phyloP scores from a whole-genome alignment of 2,888 invertebrate genomes.

The Clistopyga incitator region DNA sequence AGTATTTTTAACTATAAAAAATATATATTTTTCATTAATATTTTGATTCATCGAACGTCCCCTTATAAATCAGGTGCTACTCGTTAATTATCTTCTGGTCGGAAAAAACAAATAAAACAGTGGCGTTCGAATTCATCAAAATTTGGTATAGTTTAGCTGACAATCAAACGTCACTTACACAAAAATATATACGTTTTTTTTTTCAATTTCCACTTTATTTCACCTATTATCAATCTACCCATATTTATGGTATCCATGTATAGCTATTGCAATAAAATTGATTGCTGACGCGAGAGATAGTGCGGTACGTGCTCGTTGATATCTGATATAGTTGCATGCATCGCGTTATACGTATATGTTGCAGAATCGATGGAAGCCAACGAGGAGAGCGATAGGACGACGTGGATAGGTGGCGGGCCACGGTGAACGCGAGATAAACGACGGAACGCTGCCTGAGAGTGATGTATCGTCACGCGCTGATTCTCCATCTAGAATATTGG shows the following conservation, averaged over 20 bases:
- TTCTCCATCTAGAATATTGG: slow-evolving; percentile 61
- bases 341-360: slow-evolving; percentile 16
- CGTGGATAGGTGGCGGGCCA: slow-evolving; percentile 3
- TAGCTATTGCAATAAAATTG: slow-evolving; percentile 50
- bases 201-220: slow-evolving; percentile 8
- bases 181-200: background rate
- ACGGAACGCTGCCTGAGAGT: slow-evolving; percentile 41
- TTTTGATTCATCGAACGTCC: no score
- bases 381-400: slow-evolving; percentile 23
- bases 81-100: background rate
- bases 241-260: background rate
- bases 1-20: no score
- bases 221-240: slow-evolving; percentile 9
- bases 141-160: no score
- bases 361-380: slow-evolving; percentile 42
- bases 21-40: no score
- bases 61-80: no score
- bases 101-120: background rate
- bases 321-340: slow-evolving; percentile 42
- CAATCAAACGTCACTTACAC: background rate
- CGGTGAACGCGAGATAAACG: slow-evolving; percentile 43
- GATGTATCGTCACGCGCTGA: slow-evolving; percentile 56
- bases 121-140: background rate
- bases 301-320: slow-evolving; percentile 35
- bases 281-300: slow-evolving; percentile 43